Evolutionary conservation across 2,113 vertebrate genomes (phyloP).

Genomic region (Alouatta palliata): DNA sequence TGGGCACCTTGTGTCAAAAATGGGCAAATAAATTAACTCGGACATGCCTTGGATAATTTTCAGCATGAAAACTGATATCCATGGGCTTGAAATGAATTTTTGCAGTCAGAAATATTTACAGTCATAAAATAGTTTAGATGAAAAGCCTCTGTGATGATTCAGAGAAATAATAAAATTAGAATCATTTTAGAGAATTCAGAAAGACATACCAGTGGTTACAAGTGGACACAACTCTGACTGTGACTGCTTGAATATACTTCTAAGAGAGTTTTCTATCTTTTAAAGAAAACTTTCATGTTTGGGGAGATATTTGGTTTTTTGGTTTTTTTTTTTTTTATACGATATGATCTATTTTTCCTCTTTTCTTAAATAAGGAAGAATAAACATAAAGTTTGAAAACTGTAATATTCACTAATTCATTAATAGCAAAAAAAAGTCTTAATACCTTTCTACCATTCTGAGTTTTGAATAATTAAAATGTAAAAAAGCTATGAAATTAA

Average conservation of each 20-base stretch:
- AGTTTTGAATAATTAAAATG: conserved; percentile 3
- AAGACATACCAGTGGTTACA: not conserved
- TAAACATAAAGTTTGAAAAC: not conserved
- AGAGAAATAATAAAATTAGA: conserved; percentile 27
- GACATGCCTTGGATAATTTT: conserved; percentile 40
- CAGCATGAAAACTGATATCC: conserved; percentile 27
- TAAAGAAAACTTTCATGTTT: not conserved
- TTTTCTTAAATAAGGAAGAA: not conserved
- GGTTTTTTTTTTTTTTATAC: not conserved
- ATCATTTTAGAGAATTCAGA: conserved; percentile 37
- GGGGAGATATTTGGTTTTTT: not conserved
- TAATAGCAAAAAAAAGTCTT: not conserved
- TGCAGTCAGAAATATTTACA: conserved; percentile 52
- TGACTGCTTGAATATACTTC: not conserved
- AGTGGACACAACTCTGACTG: not conserved
- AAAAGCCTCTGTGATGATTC: conserved; percentile 1
- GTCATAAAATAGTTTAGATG: not conserved
- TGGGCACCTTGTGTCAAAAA: not conserved
- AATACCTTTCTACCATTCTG: not conserved
- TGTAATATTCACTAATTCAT: not conserved
- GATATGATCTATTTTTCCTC: not conserved
- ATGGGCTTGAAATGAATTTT: conserved; percentile 39
- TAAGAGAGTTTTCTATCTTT: not conserved
- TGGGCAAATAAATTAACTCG: conserved; percentile 42
- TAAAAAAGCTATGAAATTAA: not conserved